phyloP scores from a whole-genome alignment of 92 coral and sea anemone species.

The Zoanthus sociatus region DNA sequence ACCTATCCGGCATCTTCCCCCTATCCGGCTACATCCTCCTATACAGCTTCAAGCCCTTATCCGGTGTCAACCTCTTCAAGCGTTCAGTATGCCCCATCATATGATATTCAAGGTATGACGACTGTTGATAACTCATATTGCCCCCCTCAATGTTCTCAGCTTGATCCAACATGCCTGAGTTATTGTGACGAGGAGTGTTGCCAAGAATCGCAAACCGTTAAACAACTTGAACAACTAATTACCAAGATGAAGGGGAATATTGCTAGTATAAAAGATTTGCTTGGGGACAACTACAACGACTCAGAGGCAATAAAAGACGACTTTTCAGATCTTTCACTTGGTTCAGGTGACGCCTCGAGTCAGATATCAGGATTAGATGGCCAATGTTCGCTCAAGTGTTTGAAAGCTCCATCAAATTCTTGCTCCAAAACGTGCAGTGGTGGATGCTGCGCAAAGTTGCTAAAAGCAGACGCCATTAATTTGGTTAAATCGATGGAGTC shows the following conservation, averaged over 20 bases:
- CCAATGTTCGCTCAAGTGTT: constrained; percentile 4
- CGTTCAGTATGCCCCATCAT: constrained; percentile 24
- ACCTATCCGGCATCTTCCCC: background rate
- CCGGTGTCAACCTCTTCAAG: constrained; percentile 36
- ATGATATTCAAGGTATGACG: background rate
- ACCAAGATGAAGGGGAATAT: constrained; percentile 29
- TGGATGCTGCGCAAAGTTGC: constrained; percentile 29
- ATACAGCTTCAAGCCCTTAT: constrained; percentile 10
- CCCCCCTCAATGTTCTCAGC: constrained; percentile 20
- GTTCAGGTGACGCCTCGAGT: constrained; percentile 5
- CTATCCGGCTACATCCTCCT: constrained; percentile 27
- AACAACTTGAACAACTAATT: constrained; percentile 20
- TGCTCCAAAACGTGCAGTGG: constrained; percentile 35
- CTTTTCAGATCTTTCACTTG: background rate
- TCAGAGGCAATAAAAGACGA: constrained; percentile 10
- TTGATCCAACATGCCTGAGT: constrained; percentile 17
- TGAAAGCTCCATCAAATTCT: constrained; percentile 35
- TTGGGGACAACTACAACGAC: constrained; percentile 13
- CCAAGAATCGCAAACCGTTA: background rate
- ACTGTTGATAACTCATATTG: constrained; percentile 28
- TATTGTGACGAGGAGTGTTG: constrained; percentile 45
- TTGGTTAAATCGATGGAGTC: constrained; percentile 35
- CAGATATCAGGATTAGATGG: background rate
- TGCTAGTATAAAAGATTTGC: constrained; percentile 21
- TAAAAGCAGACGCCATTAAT: constrained; percentile 13